Evolutionary conservation across 2,888 invertebrate species (phyloP), one percentile per base, ranked within the genome.

Genomic region (Agelastica alni): DNA sequence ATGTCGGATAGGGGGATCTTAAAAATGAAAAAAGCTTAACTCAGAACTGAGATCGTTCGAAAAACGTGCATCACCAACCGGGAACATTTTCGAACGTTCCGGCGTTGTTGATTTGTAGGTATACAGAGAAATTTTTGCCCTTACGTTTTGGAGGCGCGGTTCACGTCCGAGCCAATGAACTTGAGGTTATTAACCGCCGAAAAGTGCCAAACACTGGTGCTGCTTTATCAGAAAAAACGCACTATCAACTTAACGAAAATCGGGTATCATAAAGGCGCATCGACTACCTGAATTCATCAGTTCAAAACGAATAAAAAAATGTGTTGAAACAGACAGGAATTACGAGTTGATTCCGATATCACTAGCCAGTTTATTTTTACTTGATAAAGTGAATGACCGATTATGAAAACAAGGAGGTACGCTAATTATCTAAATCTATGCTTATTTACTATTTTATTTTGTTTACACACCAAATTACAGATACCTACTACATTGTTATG

Each of bases 161-260:
- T 44, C 56, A 48, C 26, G 12, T 18, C 9, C 61, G 65, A 74
- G 75, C 68, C 76, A 72, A 71, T 75, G 76, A 76, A 76, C 76
- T 67, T 69, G 57, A 73, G 76, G 75, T 76, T 76, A 72, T 73
- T 75, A 71, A 76, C 75, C 75, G 74, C 75, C 76, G 69, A 75
- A 75, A 71, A 73, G 68, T 63, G 66, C 67, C 62, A 67, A 66
- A 66, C 62, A 63, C n/a, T n/a, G n/a, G 12, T 12, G 47, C 47
- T 16, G 18, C 34, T 22, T 37, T 47, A 47, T 47, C 28, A 34
- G 22, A 26, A 49, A 28, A 26, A 26, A 26, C 2, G 2, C 26
- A 26, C 26, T 26, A 26, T 26, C 26, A 26, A 9, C 26, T 26
- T 9, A 6, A 9, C 26, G 26, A 26, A 26, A 26, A 26, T 26